These are phyloP conservation scores for Flexamia atlantica DNA, from an alignment of 2,888 invertebrate species.

Conservation along the genomic window DNA sequence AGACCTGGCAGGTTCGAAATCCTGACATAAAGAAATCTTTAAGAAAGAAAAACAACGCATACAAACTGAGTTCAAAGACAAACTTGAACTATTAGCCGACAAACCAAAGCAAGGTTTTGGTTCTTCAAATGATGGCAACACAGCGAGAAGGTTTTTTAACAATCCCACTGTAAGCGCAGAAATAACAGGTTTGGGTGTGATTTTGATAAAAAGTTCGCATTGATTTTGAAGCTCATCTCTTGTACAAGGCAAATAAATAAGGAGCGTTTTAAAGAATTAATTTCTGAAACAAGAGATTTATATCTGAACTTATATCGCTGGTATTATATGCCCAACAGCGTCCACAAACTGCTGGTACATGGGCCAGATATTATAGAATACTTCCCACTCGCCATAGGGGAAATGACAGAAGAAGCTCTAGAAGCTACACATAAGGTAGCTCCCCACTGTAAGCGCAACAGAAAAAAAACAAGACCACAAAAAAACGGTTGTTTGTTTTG, in stretches of 20 bases:
- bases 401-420: background rate
- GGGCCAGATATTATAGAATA: background rate
- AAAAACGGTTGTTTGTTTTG: too few species aligned
- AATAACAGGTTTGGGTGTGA: conserved; percentile 54
- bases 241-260: conserved; percentile 2
- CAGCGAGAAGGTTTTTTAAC: conserved; percentile 57
- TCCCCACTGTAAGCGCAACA: too few species aligned
- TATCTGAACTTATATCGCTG: background rate
- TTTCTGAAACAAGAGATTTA: background rate
- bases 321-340: conserved; percentile 12
- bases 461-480: too few species aligned
- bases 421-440: background rate
- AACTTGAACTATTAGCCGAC: background rate
- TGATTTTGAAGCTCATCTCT: conserved; percentile 44
- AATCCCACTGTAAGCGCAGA: background rate
- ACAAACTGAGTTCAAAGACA: too few species aligned
- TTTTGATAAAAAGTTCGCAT: conserved; percentile 44
- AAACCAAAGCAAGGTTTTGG: conserved; percentile 56
- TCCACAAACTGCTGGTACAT: conserved; percentile 19
- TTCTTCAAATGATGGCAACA: conserved; percentile 61
- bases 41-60: too few species aligned
- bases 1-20: too few species aligned
- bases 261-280: background rate
- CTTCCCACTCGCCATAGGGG: background rate
- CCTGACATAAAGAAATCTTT: too few species aligned